A percentile compares a stretch with the other conserved stretches of the same genome.
Evolutionary conservation across 2,113 vertebrate species (phyloP).

Genomic region (Prietella phreatophila): DNA sequence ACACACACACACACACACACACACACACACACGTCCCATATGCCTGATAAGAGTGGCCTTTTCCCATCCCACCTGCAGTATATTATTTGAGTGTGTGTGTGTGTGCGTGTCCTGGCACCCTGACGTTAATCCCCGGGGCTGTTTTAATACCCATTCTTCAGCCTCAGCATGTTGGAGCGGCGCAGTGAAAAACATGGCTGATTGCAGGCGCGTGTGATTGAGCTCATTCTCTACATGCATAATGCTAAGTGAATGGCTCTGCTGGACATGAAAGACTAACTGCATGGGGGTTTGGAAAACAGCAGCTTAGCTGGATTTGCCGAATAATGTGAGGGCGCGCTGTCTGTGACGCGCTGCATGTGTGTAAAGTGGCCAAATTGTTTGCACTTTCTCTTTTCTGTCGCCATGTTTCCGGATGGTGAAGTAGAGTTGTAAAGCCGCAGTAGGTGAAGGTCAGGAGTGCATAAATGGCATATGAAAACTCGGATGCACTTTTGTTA

Average conservation of each 20-base stretch:
- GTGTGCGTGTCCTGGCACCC: constrained; percentile 33
- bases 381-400: constrained; percentile 13
- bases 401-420: constrained; percentile 35
- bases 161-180: constrained; percentile 26
- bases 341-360: constrained; percentile 11
- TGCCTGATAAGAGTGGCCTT: constrained; percentile 18
- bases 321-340: constrained; percentile 20
- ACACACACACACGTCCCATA: constrained; percentile 7
- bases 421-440: constrained; percentile 4
- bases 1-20: constrained; percentile 17
- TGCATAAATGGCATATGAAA: not conserved
- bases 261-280: constrained; percentile 37
- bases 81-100: not conserved
- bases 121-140: constrained; percentile 42
- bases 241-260: constrained; percentile 36
- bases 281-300: constrained; percentile 45
- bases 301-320: constrained; percentile 28
- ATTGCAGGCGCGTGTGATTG: constrained; percentile 43
- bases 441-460: constrained; percentile 25
- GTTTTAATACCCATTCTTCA: constrained; percentile 43
- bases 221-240: constrained; percentile 39
- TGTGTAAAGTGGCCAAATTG: constrained; percentile 21
- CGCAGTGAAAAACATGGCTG: constrained; percentile 43
- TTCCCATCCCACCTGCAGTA: constrained; percentile 33
- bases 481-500: not conserved